Evolutionary conservation across 2,888 invertebrate species (phyloP).

Genomic region (Clivina fossor): DNA sequence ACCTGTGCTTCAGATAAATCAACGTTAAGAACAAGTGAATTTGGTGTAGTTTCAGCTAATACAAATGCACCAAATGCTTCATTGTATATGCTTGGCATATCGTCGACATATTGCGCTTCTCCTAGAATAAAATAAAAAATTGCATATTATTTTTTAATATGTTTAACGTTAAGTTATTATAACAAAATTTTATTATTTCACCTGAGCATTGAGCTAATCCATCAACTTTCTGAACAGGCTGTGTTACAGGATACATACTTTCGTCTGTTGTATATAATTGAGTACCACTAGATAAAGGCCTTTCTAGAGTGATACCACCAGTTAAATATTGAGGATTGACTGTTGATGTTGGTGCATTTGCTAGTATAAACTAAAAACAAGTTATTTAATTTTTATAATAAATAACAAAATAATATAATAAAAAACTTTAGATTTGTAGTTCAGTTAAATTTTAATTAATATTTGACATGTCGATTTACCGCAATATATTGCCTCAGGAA

Average conservation of each 20-base stretch:
- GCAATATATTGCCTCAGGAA: no score
- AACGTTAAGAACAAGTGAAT: constrained; percentile 56
- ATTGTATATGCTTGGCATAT: constrained; percentile 56
- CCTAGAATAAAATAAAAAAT: constrained; percentile 50
- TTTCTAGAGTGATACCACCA: constrained; percentile 62
- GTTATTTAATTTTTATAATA: constrained; percentile 30
- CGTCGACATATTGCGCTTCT: constrained; percentile 68
- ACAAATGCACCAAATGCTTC: constrained; percentile 71
- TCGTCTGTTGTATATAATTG: constrained; percentile 72
- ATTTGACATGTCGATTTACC: no score
- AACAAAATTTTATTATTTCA: constrained; percentile 6
- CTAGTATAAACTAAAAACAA: constrained; percentile 58
- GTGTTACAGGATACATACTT: constrained; percentile 71
- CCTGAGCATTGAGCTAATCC: constrained; percentile 56
- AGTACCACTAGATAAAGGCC: constrained; percentile 66
- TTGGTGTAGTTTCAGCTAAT: constrained; percentile 49
- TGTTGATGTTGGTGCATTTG: constrained; percentile 57
- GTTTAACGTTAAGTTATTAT: not conserved
- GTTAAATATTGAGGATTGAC: constrained; percentile 56
- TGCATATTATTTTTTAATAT: not conserved
- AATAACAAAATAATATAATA: no score
- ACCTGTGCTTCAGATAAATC: constrained; percentile 66
- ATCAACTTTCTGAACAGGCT: constrained; percentile 75
- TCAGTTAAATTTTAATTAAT: no score
- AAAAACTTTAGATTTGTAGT: no score